phyloP scores from a whole-genome alignment of 2,888 invertebrate species.

The Drosophila kokeensis region DNA sequence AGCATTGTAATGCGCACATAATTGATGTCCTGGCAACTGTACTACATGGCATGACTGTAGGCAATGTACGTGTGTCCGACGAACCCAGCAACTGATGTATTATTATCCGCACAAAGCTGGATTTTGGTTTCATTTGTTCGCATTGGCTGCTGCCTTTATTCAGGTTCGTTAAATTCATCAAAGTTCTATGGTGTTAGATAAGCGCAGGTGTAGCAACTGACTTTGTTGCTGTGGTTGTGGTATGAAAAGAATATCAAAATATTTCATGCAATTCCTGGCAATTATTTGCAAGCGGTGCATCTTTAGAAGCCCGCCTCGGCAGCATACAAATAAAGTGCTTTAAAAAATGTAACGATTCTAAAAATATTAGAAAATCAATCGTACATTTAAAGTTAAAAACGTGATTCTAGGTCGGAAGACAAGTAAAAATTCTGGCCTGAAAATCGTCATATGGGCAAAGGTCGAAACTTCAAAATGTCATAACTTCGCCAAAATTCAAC shows the following conservation, averaged over 20 bases:
- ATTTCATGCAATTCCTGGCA: not conserved
- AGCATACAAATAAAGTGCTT: not conserved
- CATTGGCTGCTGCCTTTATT: constrained; percentile 14
- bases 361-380: no score
- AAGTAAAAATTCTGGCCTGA: no score
- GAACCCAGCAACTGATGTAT: constrained; percentile 34
- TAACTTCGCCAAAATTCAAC: no score
- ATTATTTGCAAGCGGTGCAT: not conserved
- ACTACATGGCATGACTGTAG: constrained; percentile 14
- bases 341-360: not conserved
- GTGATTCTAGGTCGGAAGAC: no score
- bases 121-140: constrained; percentile 35
- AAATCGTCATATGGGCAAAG: no score
- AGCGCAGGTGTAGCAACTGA: not conserved
- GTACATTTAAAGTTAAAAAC: no score
- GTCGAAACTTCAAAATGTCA: no score
- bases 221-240: not conserved
- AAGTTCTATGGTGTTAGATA: not conserved
- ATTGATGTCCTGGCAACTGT: constrained; percentile 66
- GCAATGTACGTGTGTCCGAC: constrained; percentile 33
- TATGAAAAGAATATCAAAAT: not conserved
- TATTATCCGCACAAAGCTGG: constrained; percentile 47
- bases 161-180: constrained; percentile 1
- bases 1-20: constrained; percentile 66
- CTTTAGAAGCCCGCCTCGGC: not conserved